Percentiles rank a stretch among this genome's conserved stretches.
These are phyloP conservation scores for Peromyscus attwateri DNA, from an alignment of 2,797 vertebrate genomes.

Conservation along the genomic window DNA sequence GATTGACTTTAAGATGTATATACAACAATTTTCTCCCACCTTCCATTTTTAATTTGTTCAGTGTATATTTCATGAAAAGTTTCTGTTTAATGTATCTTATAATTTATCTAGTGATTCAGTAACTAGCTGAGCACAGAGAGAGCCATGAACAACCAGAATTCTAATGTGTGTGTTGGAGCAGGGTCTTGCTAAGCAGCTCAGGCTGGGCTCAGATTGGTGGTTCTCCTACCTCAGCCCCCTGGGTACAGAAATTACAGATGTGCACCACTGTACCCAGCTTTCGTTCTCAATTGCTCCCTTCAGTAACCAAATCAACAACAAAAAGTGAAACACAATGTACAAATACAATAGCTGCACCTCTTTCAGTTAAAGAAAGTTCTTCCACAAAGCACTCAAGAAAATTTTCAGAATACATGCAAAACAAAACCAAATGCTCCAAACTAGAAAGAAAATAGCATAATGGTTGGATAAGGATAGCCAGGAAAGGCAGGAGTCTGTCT, in stretches of 20 bases:
- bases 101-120: neutral
- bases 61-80: neutral
- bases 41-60: neutral
- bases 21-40: neutral
- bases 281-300: neutral
- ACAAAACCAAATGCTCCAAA: neutral
- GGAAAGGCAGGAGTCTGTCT: neutral
- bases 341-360: neutral
- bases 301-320: neutral
- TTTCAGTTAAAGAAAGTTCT: neutral
- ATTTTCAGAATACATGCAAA: neutral
- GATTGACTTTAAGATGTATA: neutral
- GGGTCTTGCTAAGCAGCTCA: neutral
- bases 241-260: neutral
- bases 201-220: neutral
- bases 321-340: neutral
- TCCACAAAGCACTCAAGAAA: neutral
- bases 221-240: neutral
- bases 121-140: neutral
- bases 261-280: no score
- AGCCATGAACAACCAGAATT: neutral
- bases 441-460: neutral
- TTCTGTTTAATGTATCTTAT: neutral
- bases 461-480: neutral
- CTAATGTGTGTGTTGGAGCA: neutral